A percentile compares a stretch with the other conserved stretches of the same genome.
These are phyloP conservation scores for Incurvaria masculella DNA, from an alignment of 2,888 invertebrate species.

Conservation along the genomic window DNA sequence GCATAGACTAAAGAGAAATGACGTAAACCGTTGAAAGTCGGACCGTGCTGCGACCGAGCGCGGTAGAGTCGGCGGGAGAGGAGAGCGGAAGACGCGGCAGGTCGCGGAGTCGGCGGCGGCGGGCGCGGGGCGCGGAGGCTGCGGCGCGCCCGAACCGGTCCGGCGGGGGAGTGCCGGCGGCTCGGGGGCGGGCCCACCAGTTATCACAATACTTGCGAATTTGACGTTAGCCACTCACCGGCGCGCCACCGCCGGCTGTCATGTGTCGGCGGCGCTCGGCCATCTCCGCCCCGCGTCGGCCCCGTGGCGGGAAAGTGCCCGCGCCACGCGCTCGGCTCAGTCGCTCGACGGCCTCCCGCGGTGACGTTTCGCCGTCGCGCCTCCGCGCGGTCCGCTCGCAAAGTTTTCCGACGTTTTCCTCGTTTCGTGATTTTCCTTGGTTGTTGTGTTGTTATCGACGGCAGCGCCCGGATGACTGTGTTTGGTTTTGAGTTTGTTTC, in stretches of 20 bases:
- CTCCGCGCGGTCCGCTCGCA: conserved; percentile 23
- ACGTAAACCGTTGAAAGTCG: no score
- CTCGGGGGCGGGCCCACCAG: conserved; percentile 4
- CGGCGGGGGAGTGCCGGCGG: conserved; percentile 6
- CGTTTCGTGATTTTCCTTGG: neutral
- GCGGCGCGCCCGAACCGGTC: conserved; percentile 15
- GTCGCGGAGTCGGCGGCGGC: conserved; percentile 11
- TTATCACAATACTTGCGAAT: conserved; percentile 3
- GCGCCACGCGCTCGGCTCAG: neutral
- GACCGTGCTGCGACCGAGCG: no score
- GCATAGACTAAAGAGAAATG: no score
- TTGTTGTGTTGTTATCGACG: neutral
- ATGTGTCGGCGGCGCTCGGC: conserved; percentile 6
- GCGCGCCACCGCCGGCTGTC: conserved; percentile 8
- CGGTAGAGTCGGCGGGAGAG: neutral
- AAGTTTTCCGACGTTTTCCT: neutral
- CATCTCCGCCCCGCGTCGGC: conserved; percentile 21
- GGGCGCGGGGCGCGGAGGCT: conserved; percentile 10
- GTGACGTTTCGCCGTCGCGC: conserved; percentile 20
- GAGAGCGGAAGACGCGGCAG: conserved; percentile 1
- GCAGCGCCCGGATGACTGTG: neutral
- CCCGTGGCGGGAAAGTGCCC: conserved; percentile 20
- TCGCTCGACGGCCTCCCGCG: conserved; percentile 17
- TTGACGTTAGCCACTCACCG: conserved; percentile 5
- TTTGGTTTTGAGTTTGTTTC: neutral